Evolutionary conservation across 1,140 invertebrate species (phyloP).

Genomic region (Aphis gossypii): DNA sequence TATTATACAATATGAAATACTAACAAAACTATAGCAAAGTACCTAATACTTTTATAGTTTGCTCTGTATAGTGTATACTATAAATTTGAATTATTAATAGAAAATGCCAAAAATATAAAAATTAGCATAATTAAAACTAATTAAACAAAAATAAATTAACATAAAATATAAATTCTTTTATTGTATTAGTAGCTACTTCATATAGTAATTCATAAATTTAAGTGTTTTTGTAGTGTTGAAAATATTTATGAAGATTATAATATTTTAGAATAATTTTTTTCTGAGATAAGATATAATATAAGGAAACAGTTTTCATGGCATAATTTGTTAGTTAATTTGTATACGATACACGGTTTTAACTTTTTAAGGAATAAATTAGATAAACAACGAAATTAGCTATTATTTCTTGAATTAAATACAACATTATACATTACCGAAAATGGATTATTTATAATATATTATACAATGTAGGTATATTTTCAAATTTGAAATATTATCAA

Average conservation of each 20-base stretch:
- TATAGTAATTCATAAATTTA: background rate
- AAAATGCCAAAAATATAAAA: constrained; percentile 3
- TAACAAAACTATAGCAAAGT: background rate
- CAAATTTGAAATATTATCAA: no score
- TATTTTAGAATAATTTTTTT: background rate
- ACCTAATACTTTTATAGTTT: background rate
- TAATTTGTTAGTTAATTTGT: background rate
- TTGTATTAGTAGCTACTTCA: background rate
- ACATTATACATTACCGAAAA: no score
- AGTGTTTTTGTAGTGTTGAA: background rate
- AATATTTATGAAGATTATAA: background rate
- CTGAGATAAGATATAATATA: background rate
- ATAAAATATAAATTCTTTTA: background rate
- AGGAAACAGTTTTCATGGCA: background rate
- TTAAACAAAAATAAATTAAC: background rate
- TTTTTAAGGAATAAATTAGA: background rate
- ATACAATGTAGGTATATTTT: no score
- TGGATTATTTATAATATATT: no score
- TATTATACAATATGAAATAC: background rate
- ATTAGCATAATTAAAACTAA: background rate
- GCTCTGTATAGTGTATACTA: background rate
- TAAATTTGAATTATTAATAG: constrained; percentile 6
- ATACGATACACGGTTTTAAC: background rate
- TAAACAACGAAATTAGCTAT: background rate
- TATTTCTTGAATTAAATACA: no score